Evolutionary conservation across 2,888 invertebrate genomes (phyloP).

Genomic region (Dorcus parallelipipedus): DNA sequence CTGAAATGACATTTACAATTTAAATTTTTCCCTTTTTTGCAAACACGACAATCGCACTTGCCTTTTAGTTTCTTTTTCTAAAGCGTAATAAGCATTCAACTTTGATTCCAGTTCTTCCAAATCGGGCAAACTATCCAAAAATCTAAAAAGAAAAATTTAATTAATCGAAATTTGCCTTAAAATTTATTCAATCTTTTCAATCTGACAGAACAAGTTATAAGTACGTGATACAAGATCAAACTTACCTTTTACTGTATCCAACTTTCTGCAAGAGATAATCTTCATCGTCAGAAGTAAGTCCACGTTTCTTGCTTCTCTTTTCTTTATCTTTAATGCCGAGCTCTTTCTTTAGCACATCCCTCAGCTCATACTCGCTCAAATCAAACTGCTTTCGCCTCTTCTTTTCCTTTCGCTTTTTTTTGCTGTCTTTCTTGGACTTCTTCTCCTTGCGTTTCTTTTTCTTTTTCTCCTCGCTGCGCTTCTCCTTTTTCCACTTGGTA

Average conservation of each 20-base stretch:
- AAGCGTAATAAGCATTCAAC: constrained; percentile 73
- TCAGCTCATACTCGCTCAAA: constrained; percentile 62
- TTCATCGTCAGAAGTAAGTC: constrained; percentile 47
- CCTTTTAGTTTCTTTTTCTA: constrained; percentile 65
- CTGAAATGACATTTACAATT: constrained; percentile 21
- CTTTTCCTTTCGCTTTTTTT: constrained; percentile 71
- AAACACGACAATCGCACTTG: constrained; percentile 36
- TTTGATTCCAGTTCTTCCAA: constrained; percentile 74
- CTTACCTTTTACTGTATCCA: constrained; percentile 46
- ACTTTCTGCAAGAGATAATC: constrained; percentile 50
- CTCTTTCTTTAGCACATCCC: constrained; percentile 65
- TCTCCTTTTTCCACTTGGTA: constrained; percentile 72
- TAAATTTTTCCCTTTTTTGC: not conserved
- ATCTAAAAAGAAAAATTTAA: constrained; percentile 41
- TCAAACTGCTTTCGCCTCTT: constrained; percentile 67
- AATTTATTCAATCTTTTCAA: not conserved
- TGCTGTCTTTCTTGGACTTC: constrained; percentile 68
- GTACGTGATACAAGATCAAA: not conserved
- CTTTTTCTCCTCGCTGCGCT: constrained; percentile 65
- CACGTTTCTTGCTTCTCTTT: constrained; percentile 44
- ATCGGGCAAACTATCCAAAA: constrained; percentile 68
- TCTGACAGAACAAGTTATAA: not conserved
- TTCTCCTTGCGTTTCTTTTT: constrained; percentile 55
- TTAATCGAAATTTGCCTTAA: not conserved
- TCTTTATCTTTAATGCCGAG: constrained; percentile 42